phyloP scores from a whole-genome alignment of 1,140 invertebrate genomes.

The Camponotus vicinus region DNA sequence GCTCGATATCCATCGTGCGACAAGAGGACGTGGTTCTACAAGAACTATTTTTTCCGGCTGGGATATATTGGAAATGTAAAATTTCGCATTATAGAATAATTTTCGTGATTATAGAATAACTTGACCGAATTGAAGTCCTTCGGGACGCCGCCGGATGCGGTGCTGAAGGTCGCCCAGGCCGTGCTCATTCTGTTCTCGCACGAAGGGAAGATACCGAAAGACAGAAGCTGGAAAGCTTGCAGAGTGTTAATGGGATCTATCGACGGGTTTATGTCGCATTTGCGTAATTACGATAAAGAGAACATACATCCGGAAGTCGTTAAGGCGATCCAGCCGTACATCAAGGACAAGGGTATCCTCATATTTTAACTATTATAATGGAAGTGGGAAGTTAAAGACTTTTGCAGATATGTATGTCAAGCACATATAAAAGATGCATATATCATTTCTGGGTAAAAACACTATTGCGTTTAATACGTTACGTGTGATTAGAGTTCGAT shows the following conservation, averaged over 20 bases:
- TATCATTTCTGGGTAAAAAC: too few relatives aligned
- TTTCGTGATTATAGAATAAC: slow-evolving; percentile 88
- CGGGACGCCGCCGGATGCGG: slow-evolving; percentile 93
- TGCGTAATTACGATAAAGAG: slow-evolving; percentile 97
- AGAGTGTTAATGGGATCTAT: slow-evolving; percentile 95
- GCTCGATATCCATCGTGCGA: too few relatives aligned
- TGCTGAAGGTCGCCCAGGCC: slow-evolving; percentile 94
- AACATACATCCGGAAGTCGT: slow-evolving; percentile 96
- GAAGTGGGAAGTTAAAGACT: neutral
- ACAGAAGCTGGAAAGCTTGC: slow-evolving; percentile 96
- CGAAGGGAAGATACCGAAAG: slow-evolving; percentile 96
- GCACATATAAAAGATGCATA: neutral
- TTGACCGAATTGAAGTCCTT: slow-evolving; percentile 98
- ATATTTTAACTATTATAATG: too few relatives aligned
- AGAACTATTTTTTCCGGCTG: neutral
- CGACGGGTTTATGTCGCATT: slow-evolving; percentile 94
- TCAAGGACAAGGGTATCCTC: slow-evolving; percentile 81
- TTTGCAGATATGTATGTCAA: neutral
- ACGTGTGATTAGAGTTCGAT: slow-evolving; percentile 91
- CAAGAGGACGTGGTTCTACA: neutral
- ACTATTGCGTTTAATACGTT: slow-evolving; percentile 77
- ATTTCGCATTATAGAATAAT: too few relatives aligned
- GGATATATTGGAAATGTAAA: too few relatives aligned
- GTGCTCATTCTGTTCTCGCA: slow-evolving; percentile 95
- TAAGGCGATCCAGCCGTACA: slow-evolving; percentile 89